phyloP scores from a whole-genome alignment of 2,888 invertebrate genomes.

The Clistopyga incitator region DNA sequence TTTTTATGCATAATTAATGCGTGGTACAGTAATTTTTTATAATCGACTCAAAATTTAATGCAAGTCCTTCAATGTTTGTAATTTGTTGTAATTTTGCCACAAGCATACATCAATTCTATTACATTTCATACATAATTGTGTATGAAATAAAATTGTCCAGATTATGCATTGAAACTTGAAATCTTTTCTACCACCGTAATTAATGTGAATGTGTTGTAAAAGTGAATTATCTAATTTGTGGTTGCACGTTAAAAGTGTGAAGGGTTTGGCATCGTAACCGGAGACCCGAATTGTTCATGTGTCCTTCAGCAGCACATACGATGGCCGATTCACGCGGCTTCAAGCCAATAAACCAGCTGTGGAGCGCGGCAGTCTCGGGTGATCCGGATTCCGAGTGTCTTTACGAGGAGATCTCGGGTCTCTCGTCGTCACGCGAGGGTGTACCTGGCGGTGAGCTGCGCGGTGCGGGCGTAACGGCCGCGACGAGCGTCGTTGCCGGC shows the following conservation, averaged over 20 bases:
- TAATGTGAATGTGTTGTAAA: no score
- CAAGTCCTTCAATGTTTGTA: no score
- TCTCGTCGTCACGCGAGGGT: constrained; percentile 76
- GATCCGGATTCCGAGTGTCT: constrained; percentile 83
- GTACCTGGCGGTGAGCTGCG: constrained; percentile 53
- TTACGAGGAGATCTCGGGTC: constrained; percentile 82
- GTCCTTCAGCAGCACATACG: constrained; percentile 76
- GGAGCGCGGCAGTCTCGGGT: constrained; percentile 81
- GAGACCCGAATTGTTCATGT: constrained; percentile 12
- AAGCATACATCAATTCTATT: no score
- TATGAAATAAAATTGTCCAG: no score
- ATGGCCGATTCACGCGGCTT: constrained; percentile 84
- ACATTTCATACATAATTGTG: no score
- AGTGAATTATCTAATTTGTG: not conserved
- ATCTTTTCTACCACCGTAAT: no score
- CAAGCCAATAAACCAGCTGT: constrained; percentile 83
- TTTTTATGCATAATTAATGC: no score
- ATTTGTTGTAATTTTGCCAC: no score
- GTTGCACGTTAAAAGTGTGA: not conserved
- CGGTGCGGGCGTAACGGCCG: constrained; percentile 16
- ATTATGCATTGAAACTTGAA: no score
- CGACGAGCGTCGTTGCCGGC: constrained; percentile 35
- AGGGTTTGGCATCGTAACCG: not conserved
- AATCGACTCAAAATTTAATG: no score
- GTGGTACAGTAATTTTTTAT: no score